Evolutionary conservation across 2,113 vertebrate species (phyloP), one percentile per base, ranked within the genome.

Genomic region (Sorex araneus): DNA sequence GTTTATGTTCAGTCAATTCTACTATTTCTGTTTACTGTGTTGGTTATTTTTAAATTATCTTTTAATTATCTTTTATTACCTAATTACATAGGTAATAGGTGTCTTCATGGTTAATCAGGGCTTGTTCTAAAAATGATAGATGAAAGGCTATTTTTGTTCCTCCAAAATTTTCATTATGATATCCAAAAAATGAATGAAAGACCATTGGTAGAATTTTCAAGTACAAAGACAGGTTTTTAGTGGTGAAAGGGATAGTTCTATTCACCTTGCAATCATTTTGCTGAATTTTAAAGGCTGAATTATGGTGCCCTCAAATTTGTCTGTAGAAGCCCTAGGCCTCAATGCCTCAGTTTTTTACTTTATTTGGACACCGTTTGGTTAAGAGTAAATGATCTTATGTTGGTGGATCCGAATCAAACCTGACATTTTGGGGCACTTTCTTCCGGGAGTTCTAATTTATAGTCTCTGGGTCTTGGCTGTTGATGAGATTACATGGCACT

Each of bases 1-100:
- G 11, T 69, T 19, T 91, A 60, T 50, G 47, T 60, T 18, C 16
- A 70, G 47, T 45, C 66, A 27, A 40, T 34, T 74, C 45, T 28
- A 45, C 9, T 84, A 19, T 9, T 70, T 82, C 8, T 0, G 23
- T 12, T 63, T 28, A 75, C 50, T 30, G 2, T 28, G 3, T 34
- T 8, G 23, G 21, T 60, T 16, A 60, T 6, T 19, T 60, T 6
- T 60, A 8, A 60, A 6, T n/a, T 21, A 40, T 81, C n/a, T 74
- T 69, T 94, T 75, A 15, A 30, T n/a, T 21, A 40, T 81, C n/a
- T 74, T 69, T 94, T 75, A 15, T n/a, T n/a, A n/a, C n/a, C n/a
- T n/a, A n/a, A 30, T 84, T 75, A 66, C 9, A 8, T 16, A 78
- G 3, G 3, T 50, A 47, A 5, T 36, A 67, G 5, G 36, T 69